A percentile compares a stretch with the other conserved stretches of the same genome.
These are phyloP conservation scores for Eremobia ochroleuca DNA, from an alignment of 2,888 invertebrate genomes.

Conservation along the genomic window DNA sequence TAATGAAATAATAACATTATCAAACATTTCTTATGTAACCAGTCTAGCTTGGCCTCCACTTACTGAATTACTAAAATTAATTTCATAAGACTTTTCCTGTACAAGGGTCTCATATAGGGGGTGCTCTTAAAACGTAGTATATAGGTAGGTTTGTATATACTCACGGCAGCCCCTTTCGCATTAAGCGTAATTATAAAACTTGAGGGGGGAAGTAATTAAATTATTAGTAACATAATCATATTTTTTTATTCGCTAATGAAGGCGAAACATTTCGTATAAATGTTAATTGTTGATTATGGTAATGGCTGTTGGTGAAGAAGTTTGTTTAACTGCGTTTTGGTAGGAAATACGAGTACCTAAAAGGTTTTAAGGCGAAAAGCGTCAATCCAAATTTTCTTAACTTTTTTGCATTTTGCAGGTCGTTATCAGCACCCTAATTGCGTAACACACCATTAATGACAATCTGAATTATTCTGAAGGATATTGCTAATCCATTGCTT, in stretches of 20 bases:
- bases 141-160: constrained; percentile 15
- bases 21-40: constrained; percentile 49
- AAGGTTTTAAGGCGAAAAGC: not conserved
- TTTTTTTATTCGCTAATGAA: constrained; percentile 65
- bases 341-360: not conserved
- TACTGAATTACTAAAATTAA: constrained; percentile 51
- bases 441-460: no score
- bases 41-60: constrained; percentile 52
- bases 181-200: constrained; percentile 69
- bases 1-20: constrained; percentile 66
- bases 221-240: constrained; percentile 65
- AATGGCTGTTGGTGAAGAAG: constrained; percentile 20
- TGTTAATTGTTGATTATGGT: constrained; percentile 38
- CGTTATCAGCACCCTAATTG: no score
- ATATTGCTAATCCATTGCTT: no score
- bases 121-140: constrained; percentile 28
- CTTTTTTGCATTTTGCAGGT: no score
- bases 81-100: constrained; percentile 55
- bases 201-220: constrained; percentile 66
- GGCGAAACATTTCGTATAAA: constrained; percentile 53
- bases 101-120: constrained; percentile 36
- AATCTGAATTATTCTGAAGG: no score
- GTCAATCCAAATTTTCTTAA: not conserved
- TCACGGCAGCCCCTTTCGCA: constrained; percentile 63
- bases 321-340: not conserved